Evolutionary conservation across 2,888 invertebrate genomes (phyloP), one percentile per base, ranked within the genome.

Genomic region (Acleris emargana): DNA sequence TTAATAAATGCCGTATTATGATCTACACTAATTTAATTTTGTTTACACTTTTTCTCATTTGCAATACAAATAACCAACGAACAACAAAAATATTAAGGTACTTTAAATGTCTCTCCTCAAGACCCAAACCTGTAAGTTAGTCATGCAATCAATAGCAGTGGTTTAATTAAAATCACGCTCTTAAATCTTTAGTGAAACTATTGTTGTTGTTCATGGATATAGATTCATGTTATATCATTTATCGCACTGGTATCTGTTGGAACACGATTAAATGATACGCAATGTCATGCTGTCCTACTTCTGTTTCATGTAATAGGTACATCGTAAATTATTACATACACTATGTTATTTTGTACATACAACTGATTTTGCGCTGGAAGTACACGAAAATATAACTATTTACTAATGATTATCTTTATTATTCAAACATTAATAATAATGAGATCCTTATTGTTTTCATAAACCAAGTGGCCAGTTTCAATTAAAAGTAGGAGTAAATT

Each of bases 1-100:
- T 81, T 78, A 79, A 79, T 84, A 84, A 84, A 84, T 85, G 84
- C 84, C 78, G 79, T 75, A 72, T 74, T 71, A 75, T 73, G 67
- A 73, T 70, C 70, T 73, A 73, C 67, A 74, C 70, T 76, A 77
- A 53, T 63, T 69, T 72, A 76, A 72, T 73, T 74, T 73, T 75
- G 69, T 72, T 64, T 64, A 67, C 67, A 71, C 62, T 62, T 61
- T 55, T 67, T 67, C 64, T 73, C 72, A 67, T 62, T 68, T 63
- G 43, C 74, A 75, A 69, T 67, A 67, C 54, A 69, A 73, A 70
- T 70, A 67, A 62, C 67, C 70, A 72, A 55, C 50, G 42, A 45
- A 47, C 54, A 62, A 61, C 67, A 64, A 67, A 45, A 69, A 63
- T 57, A 57, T 57, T 43, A 38, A 60, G 32, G 55, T 60, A 55